Evolutionary conservation across 1,140 invertebrate genomes (phyloP).

Genomic region (Drosophila tropicalis): DNA sequence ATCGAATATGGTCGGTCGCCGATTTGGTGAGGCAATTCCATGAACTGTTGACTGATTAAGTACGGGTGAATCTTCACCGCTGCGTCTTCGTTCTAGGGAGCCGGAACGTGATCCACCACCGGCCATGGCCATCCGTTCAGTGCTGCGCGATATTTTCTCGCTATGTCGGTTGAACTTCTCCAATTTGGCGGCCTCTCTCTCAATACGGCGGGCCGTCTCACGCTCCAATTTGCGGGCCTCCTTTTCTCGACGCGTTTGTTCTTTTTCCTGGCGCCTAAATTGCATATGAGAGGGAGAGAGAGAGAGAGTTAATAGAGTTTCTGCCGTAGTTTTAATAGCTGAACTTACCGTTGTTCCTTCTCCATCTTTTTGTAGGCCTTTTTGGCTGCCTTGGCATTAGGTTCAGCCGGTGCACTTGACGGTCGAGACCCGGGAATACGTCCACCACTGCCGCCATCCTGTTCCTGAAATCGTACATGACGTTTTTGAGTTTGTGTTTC

Average conservation of each 20-base stretch:
- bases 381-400: slow-evolving; percentile 78
- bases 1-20: slow-evolving; percentile 91
- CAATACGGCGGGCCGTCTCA: slow-evolving; percentile 72
- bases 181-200: slow-evolving; percentile 79
- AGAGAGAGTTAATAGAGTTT: not conserved
- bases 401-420: slow-evolving; percentile 80
- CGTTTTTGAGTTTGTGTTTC: slow-evolving; percentile 65
- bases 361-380: slow-evolving; percentile 82
- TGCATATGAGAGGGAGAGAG: not conserved
- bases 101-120: slow-evolving; percentile 68
- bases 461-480: slow-evolving; percentile 80
- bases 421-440: slow-evolving; percentile 69
- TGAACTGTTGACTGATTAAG: slow-evolving; percentile 84
- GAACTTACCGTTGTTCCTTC: slow-evolving; percentile 75
- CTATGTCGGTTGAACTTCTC: slow-evolving; percentile 81
- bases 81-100: slow-evolving; percentile 85
- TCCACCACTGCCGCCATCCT: slow-evolving; percentile 64
- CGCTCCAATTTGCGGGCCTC: slow-evolving; percentile 79
- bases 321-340: not conserved
- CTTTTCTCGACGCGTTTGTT: slow-evolving; percentile 75
- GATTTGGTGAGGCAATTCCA: slow-evolving; percentile 87
- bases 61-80: slow-evolving; percentile 84
- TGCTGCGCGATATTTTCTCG: slow-evolving; percentile 83
- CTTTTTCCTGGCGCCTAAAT: slow-evolving; percentile 75
- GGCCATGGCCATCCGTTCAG: slow-evolving; percentile 71